Evolutionary conservation across 2,113 vertebrate species (phyloP).

Genomic region (Pseudorhombus dupliciocellatus): DNA sequence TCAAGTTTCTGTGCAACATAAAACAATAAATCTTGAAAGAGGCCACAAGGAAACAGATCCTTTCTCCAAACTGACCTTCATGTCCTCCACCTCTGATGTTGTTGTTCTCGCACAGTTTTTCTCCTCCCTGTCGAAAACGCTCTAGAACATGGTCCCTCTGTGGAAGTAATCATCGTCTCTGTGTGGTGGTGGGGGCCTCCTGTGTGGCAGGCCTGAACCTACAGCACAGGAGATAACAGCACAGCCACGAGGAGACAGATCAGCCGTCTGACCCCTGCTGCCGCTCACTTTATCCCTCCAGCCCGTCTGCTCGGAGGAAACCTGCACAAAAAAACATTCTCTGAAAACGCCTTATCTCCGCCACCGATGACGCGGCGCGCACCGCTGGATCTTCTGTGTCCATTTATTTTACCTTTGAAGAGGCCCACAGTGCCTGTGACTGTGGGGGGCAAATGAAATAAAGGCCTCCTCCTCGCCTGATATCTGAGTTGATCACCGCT

Average conservation of each 20-base stretch:
- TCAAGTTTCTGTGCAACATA: constrained; percentile 15
- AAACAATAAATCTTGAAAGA: constrained; percentile 16
- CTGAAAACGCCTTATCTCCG: constrained; percentile 63
- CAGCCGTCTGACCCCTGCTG: constrained; percentile 67
- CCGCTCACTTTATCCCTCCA: constrained; percentile 68
- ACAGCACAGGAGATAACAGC: constrained; percentile 64
- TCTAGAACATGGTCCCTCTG: constrained; percentile 34
- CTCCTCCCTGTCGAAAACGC: background rate
- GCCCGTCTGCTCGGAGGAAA: constrained; percentile 36
- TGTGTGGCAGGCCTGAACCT: constrained; percentile 50
- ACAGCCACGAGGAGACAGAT: constrained; percentile 59
- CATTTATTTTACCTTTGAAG: constrained; percentile 58
- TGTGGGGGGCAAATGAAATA: constrained; percentile 72
- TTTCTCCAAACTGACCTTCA: constrained; percentile 12
- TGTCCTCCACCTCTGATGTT: background rate
- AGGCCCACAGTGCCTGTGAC: constrained; percentile 55
- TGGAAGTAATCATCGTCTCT: constrained; percentile 65
- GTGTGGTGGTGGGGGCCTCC: constrained; percentile 58
- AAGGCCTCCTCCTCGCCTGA: constrained; percentile 58
- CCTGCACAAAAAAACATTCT: constrained; percentile 28
- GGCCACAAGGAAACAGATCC: background rate
- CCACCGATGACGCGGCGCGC: constrained; percentile 32
- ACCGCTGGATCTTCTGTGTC: constrained; percentile 54
- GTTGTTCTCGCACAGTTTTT: constrained; percentile 9
- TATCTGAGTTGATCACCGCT: constrained; percentile 50